phyloP scores from a whole-genome alignment of 1,140 invertebrate species.

The Lucilia sericata region DNA sequence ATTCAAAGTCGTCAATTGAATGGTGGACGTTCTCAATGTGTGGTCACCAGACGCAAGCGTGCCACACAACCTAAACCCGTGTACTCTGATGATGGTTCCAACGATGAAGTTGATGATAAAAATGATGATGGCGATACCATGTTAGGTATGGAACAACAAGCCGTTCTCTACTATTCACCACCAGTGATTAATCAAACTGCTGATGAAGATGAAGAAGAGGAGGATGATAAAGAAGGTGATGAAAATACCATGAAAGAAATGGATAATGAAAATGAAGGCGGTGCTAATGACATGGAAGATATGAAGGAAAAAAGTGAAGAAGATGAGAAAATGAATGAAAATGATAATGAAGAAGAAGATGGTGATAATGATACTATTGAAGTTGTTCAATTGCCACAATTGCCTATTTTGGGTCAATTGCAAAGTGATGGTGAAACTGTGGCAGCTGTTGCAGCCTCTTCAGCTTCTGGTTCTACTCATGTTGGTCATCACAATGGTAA shows the following conservation, averaged over 20 bases:
- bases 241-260: not conserved
- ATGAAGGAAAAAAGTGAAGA: not conserved
- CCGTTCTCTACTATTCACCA: not conserved
- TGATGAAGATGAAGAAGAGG: constrained; percentile 24
- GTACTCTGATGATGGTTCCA: constrained; percentile 20
- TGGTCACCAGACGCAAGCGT: constrained; percentile 60
- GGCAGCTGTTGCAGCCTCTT: constrained; percentile 6
- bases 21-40: constrained; percentile 61
- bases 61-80: not conserved
- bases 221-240: constrained; percentile 3
- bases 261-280: not conserved
- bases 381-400: constrained; percentile 15
- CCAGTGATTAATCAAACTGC: constrained; percentile 33
- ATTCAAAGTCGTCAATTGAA: constrained; percentile 60
- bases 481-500: not conserved
- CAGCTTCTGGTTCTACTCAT: constrained; percentile 14
- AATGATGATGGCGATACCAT: not conserved
- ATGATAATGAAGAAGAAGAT: not conserved
- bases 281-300: not conserved
- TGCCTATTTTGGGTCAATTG: constrained; percentile 27
- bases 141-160: not conserved
- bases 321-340: constrained; percentile 43
- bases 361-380: not conserved
- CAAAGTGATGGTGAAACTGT: constrained; percentile 30
- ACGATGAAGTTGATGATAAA: constrained; percentile 40